phyloP scores from a whole-genome alignment of 2,113 vertebrate species.

The Eira barbara region DNA sequence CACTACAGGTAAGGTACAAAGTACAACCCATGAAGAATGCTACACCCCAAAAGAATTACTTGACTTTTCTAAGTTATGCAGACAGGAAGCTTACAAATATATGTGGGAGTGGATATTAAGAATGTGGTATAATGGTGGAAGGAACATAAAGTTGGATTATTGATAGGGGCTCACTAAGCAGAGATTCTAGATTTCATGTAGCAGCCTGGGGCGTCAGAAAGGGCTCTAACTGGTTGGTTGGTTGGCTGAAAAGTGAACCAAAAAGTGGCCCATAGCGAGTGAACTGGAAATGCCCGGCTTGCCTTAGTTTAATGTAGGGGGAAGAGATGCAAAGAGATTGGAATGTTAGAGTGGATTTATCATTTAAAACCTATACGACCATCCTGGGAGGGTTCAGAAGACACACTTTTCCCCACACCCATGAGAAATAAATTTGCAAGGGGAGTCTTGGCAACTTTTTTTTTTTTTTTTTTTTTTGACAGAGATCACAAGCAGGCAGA shows the following conservation, averaged over 20 bases:
- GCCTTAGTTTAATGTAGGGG: not conserved
- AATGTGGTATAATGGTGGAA: not conserved
- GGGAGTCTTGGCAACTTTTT: not conserved
- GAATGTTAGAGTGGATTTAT: not conserved
- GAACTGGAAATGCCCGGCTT: not conserved
- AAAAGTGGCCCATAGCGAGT: not conserved
- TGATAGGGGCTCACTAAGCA: not conserved
- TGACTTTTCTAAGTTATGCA: not conserved
- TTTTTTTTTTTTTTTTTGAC: too few relatives aligned
- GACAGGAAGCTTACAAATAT: not conserved
- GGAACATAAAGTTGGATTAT: not conserved
- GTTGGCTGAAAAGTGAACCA: not conserved
- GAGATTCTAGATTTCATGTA: not conserved
- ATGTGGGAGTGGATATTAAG: not conserved
- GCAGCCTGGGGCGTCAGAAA: not conserved
- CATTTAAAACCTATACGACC: not conserved
- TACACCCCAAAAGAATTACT: not conserved
- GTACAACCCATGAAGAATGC: not conserved
- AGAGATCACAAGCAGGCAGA: too few relatives aligned
- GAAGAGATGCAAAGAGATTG: not conserved
- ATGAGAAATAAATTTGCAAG: not conserved
- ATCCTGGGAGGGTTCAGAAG: not conserved
- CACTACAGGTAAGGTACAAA: not conserved
- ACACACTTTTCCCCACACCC: not conserved
- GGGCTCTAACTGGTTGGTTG: not conserved